These are phyloP conservation scores for Unio pictorum DNA, from an alignment of 2,888 invertebrate species.

Conservation along the genomic window DNA sequence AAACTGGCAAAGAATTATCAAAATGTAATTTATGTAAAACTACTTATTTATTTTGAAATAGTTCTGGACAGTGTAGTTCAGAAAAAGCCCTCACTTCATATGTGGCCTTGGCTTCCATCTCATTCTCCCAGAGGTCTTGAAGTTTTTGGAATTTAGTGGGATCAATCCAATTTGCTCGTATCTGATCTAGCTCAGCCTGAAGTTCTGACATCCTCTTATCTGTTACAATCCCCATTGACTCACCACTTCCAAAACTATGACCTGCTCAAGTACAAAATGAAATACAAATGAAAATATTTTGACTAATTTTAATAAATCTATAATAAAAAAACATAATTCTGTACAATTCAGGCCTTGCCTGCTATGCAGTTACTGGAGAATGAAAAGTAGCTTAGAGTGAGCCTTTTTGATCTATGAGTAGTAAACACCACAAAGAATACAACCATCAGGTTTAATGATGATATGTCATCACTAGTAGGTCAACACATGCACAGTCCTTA, in stretches of 20 bases:
- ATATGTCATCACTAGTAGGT: no score
- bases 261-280: background rate
- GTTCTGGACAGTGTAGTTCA: background rate
- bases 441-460: no score
- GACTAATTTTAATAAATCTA: background rate
- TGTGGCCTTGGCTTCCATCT: slow-evolving; percentile 21
- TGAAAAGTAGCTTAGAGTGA: no score
- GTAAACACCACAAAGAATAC: no score
- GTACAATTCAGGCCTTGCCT: no score
- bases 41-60: background rate
- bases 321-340: background rate
- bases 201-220: slow-evolving; percentile 48
- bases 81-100: slow-evolving; percentile 27
- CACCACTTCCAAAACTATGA: slow-evolving; percentile 29
- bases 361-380: no score
- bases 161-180: slow-evolving; percentile 38
- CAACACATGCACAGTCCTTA: no score
- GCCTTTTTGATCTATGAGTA: no score
- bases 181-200: slow-evolving; percentile 33
- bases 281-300: slow-evolving; percentile 1
- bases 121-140: slow-evolving; percentile 25
- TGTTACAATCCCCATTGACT: slow-evolving; percentile 50
- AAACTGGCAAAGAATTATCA: background rate
- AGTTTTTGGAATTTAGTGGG: slow-evolving; percentile 23
- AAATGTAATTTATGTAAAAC: background rate